Base-by-base conservation (phyloP, 2,113 vertebrate species). In the Ptilonorhynchus violaceus region DNA sequence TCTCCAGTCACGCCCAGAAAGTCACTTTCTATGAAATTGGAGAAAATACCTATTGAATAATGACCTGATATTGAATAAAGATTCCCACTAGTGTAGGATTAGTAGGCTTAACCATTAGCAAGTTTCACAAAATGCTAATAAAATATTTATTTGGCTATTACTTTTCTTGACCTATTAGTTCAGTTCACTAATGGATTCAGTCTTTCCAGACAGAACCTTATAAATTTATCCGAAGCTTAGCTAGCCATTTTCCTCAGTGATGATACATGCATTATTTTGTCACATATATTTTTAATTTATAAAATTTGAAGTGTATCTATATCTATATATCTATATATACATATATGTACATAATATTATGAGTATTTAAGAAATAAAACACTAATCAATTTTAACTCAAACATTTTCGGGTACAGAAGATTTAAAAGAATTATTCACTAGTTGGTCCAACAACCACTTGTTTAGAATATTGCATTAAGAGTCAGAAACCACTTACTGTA, bases 141-240 rank as follows among this genome's bases (percentile, higher is more conserved):
- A 99, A 99, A 98, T 99, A 99, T 99, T 99, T 98, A 97, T 93
- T 95, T 93, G 89, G 63, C 95, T 98, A 98, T 99, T 99, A 98
- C 98, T 99, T 99, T 98, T 98, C 98, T 97, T 98, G 98, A 98
- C 99, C 99, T 98, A 97, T 97, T 88, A 97, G 98, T 98, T 97
- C 98, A 98, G 98, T 97, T 99, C 98, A 97, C 98, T 98, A 98
- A 99, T 98, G 98, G 98, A 98, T 98, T 98, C 84, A 85, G 96
- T 97, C 97, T 98, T 98, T 98, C 98, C 98, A 97, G 96, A 70
- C 23, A 72, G 69, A 96, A 96, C 97, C 95, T 95, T 85, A 41
- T 11, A 64, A 67, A 46, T 76, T 80, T 82, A 89, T 92, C 72
- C 69, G 88, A 94, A 82, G 33, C 74, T 80, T 85, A 82, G 84